Base-by-base conservation (phyloP, 2,888 invertebrate genomes). In the Terebella lapidaria region DNA sequence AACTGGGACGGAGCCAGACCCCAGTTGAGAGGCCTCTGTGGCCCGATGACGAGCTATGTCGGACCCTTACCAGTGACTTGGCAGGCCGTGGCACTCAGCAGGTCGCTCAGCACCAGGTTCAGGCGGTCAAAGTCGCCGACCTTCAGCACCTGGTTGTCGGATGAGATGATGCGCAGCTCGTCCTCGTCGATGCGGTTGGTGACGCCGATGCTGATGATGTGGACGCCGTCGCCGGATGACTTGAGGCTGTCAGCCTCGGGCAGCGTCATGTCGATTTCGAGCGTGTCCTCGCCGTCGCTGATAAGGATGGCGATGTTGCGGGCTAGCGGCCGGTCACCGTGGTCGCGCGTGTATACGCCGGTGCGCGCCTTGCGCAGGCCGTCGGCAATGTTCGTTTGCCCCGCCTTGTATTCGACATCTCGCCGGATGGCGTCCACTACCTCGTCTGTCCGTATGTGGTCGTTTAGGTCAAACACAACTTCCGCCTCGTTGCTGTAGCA, bases 311-410 rank as follows among this genome's bases (percentile, higher is more conserved):
- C 10, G 53, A 53, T 22, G 29, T 53, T 53, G 15, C 5, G 5
- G 27, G 15, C 29, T 4, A 27, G 27, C 5, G 15, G 10, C 4
- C 53, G 53, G 53, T 53, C 53, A 22, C 53, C 53, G 10, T 27
- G 15, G 15, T 5, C 10, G 29, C 5, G 5, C 29, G 26, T 25
- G 28, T 27, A 53, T 10, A 53, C 29, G 26, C 4, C 29, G 27
- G 10, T 5, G n/a, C 49, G 15, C 4, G 53, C 53, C 26, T 5
- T 10, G 5, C 27, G 27, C 28, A 53, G 22, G 5, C 15, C 53
- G 26, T 53, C 53, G 27, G 53, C 53, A 22, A 53, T 53, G 28
- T 53, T 53, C 29, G 53, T 53, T 28, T 25, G 10, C 15, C 53
- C 53, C 10, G 15, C 5, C 5, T 5, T 15, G 53, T 53, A 53